These are phyloP conservation scores for Conus canariensis DNA, from an alignment of 2,888 invertebrate genomes.

Conservation along the genomic window DNA sequence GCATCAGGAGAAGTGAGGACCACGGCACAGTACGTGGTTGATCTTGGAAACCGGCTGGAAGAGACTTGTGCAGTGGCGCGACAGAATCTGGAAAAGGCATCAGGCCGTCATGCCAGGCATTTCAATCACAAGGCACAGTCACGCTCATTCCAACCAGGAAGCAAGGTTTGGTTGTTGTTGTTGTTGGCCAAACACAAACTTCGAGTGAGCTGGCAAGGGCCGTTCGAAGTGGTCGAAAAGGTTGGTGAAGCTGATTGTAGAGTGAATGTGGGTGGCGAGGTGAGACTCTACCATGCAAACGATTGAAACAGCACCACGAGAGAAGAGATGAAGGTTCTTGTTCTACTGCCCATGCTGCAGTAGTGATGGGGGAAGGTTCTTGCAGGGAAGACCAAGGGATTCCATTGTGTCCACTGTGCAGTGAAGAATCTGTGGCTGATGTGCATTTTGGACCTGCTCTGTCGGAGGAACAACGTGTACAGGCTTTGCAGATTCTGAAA, in stretches of 20 bases:
- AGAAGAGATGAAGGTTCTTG: not conserved
- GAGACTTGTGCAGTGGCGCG: conserved; percentile 43
- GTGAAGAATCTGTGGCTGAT: too few species aligned
- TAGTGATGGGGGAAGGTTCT: not conserved
- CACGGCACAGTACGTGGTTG: conserved; percentile 29
- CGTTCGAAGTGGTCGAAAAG: conserved; percentile 29
- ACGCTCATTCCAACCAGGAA: conserved; percentile 43
- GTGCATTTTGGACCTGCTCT: not conserved
- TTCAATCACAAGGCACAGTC: conserved; percentile 47
- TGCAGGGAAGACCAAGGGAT: not conserved
- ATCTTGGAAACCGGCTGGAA: conserved; percentile 21
- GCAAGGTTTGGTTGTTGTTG: conserved; percentile 51
- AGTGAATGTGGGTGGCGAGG: not conserved
- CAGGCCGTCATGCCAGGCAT: conserved; percentile 29
- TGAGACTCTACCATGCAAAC: conserved; percentile 32
- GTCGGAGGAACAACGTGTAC: not conserved
- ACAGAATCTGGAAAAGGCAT: conserved; percentile 40
- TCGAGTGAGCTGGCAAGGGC: conserved; percentile 52
- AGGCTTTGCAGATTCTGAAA: not conserved
- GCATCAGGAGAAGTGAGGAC: conserved; percentile 19
- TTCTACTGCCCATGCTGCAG: not conserved
- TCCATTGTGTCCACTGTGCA: not conserved
- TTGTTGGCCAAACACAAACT: conserved; percentile 52
- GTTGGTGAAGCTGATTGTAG: conserved; percentile 1
- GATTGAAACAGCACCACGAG: conserved; percentile 24